Percentiles rank a stretch among this genome's conserved stretches.
phyloP scores from a whole-genome alignment of 2,888 invertebrate genomes.

The Sialis lutaria region DNA sequence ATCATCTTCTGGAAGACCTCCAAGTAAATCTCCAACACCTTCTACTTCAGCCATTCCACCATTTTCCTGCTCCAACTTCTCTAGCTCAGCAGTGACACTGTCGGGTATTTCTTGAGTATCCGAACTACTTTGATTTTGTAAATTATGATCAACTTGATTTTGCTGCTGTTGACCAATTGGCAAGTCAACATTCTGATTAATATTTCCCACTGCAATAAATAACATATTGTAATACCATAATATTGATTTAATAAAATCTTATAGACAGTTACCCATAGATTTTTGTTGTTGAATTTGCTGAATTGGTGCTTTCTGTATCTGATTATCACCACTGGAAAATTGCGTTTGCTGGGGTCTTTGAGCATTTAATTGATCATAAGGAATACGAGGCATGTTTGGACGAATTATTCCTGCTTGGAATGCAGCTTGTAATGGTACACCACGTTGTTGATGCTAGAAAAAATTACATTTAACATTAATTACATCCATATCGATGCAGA shows the following conservation, averaged over 20 bases:
- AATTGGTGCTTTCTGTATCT: background rate
- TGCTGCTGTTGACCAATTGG: background rate
- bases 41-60: slow-evolving; percentile 39
- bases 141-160: slow-evolving; percentile 15
- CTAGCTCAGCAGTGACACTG: slow-evolving; percentile 47
- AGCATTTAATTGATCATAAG: background rate
- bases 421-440: background rate
- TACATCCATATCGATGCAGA: background rate
- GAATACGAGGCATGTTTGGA: background rate
- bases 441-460: background rate
- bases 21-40: slow-evolving; percentile 61
- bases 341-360: background rate
- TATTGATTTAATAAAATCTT: background rate
- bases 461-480: background rate
- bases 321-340: background rate
- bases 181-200: background rate
- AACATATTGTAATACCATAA: background rate
- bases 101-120: slow-evolving; percentile 43
- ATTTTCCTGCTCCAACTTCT: slow-evolving; percentile 50
- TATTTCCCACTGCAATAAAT: background rate
- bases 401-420: background rate
- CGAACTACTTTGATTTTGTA: slow-evolving; percentile 16
- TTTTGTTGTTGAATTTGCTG: background rate
- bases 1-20: slow-evolving; percentile 70
- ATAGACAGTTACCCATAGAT: background rate